Base-by-base conservation (phyloP, 2,888 invertebrate species). In the Pterostichus madidus region DNA sequence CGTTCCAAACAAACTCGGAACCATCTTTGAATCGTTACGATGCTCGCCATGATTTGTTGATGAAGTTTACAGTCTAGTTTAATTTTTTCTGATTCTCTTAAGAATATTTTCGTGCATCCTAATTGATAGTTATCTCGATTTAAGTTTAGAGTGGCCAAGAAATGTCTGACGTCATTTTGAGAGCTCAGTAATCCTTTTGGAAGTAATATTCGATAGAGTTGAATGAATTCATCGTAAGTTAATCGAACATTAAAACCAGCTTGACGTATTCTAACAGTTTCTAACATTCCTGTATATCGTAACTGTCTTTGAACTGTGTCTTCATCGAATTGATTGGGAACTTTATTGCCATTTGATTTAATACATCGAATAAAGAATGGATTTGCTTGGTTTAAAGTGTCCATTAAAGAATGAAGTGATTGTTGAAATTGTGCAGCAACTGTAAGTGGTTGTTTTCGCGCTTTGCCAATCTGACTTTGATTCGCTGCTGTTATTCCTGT, bases 351-450 rank as follows among this genome's bases (percentile, higher is more conserved):
- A 90, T 99, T 99, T 79, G 98, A 98, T 91, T 98, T 98, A 89
- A 99, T 98, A 89, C 99, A 99, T 84, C 99, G 91, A 84, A 96
- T 94, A 89, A 96, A 96, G 90, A 95, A 96, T 7, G 96, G 96
- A 89, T 96, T 95, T 1, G 96, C 95, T 88, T 97, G 96, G 89
- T 97, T 97, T 73, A 99, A 91, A 0, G 98, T 98, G 87, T 96
- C 96, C 98, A 99, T 98, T 59, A 99, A 91, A 44, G 96, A 95
- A 84, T 96, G 96, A 79, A 99, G 91, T 71, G 98, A 98, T 90
- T 96, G 96, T 90, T 98, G 96, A 90, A 99, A 99, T 91, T 99
- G 98, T 11, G 97, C 97, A 1, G 97, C 96, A 0, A 98, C 98
- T 0, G 98, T 98, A 88, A 97, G 93, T 10, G 97, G 96, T 87